A percentile compares a stretch with the other conserved stretches of the same genome.
Conservation (phyloP, 2,797 vertebrate species). For the Sebastes taczanowskii region DNA sequence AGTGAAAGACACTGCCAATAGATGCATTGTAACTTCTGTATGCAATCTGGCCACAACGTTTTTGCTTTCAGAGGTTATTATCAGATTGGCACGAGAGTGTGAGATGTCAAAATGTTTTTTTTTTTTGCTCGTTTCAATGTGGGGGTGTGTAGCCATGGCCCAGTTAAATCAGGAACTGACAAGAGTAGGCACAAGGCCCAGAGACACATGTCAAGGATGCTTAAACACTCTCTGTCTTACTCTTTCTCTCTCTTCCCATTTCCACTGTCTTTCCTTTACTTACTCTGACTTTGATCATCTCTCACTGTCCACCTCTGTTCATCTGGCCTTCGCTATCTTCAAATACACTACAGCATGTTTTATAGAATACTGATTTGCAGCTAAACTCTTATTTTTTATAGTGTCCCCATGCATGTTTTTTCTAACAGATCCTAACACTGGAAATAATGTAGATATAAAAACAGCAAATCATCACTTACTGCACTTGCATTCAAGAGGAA, state of each 20-base stretch:
- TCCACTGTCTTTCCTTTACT: slow-evolving; percentile 14
- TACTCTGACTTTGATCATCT: slow-evolving; percentile 41
- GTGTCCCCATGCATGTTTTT: background rate
- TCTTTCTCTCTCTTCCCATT: slow-evolving; percentile 9
- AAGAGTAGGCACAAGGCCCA: slow-evolving; percentile 58
- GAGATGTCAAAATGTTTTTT: slow-evolving; percentile 33
- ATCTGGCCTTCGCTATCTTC: background rate
- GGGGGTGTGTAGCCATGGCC: slow-evolving; percentile 63
- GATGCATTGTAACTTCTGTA: background rate
- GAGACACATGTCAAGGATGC: slow-evolving; percentile 73
- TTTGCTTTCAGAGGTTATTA: slow-evolving; percentile 20
- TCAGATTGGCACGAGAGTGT: slow-evolving; percentile 18
- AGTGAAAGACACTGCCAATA: slow-evolving; percentile 9
- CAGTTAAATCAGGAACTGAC: slow-evolving; percentile 73
- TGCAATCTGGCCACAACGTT: background rate
- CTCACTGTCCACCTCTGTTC: slow-evolving; percentile 10
- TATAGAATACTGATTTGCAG: background rate
- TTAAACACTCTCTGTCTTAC: slow-evolving; percentile 51
- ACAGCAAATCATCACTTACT: background rate
- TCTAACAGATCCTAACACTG: background rate
- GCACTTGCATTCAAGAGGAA: background rate
- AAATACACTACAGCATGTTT: background rate
- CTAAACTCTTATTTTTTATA: background rate
- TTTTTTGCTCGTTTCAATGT: slow-evolving; percentile 35
- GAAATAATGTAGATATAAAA: background rate